Conservation (phyloP, 2,113 vertebrate species). For the Pelobates fuscus region DNA sequence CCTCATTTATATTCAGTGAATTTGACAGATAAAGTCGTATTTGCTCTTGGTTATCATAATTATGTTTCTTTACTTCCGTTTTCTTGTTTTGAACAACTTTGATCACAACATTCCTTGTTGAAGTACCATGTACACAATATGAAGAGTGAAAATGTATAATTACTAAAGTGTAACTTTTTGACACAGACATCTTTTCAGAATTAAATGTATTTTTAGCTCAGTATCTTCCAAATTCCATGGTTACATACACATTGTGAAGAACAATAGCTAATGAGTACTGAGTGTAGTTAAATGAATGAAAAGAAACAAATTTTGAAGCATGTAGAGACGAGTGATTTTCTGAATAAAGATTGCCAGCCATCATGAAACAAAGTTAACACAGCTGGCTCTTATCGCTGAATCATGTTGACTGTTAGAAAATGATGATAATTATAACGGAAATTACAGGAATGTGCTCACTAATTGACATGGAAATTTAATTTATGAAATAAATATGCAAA, state of each 20-base stretch:
- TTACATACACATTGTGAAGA: conserved; percentile 9
- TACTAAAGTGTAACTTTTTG: conserved; percentile 14
- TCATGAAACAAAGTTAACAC: conserved; percentile 44
- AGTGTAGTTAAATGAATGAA: conserved; percentile 27
- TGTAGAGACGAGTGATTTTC: conserved; percentile 48
- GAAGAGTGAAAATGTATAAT: not conserved
- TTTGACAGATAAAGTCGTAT: too few species aligned
- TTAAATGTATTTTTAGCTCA: not conserved
- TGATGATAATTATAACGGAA: conserved; percentile 62
- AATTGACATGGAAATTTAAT: conserved; percentile 67
- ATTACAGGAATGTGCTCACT: conserved; percentile 63
- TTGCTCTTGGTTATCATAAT: not conserved
- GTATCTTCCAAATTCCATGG: not conserved
- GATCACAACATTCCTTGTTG: not conserved
- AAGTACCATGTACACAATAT: not conserved
- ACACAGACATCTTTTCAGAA: not conserved
- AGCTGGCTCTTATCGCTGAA: conserved; percentile 51
- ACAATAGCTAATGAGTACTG: conserved; percentile 24
- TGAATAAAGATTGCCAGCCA: conserved; percentile 56
- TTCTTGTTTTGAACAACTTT: not conserved
- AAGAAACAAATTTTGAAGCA: conserved; percentile 49
- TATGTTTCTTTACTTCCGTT: not conserved
- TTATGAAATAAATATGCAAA: conserved; percentile 58
- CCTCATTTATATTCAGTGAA: too few species aligned
- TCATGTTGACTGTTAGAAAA: conserved; percentile 57